Percentiles rank a stretch among this genome's conserved stretches.
Evolutionary conservation across 2,888 invertebrate species (phyloP).

Genomic region (Phortica okadai): DNA sequence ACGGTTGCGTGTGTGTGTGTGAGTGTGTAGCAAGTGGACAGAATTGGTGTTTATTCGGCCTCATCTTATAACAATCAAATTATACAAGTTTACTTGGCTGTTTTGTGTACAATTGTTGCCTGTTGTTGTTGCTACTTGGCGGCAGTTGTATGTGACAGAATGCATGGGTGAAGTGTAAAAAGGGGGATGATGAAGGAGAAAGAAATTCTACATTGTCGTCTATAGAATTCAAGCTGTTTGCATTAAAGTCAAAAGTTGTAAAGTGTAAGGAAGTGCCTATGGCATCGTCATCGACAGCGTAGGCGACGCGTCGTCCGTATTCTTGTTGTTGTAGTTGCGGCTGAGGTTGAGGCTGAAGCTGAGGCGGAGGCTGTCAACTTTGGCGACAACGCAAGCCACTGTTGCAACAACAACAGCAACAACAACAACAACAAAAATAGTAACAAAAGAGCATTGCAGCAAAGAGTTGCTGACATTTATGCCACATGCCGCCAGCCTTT

Average conservation of each 20-base stretch:
- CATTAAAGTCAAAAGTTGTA: conserved; percentile 39
- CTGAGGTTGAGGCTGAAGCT: conserved; percentile 34
- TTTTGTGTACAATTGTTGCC: conserved; percentile 41
- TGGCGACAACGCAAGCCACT: conserved; percentile 65
- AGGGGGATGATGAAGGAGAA: background rate
- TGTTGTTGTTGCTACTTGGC: background rate
- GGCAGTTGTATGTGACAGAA: background rate
- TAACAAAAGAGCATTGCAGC: conserved; percentile 37
- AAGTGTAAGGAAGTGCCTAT: conserved; percentile 49
- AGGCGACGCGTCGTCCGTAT: background rate
- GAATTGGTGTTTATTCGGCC: background rate
- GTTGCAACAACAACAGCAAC: conserved; percentile 48
- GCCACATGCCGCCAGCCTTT: conserved; percentile 65
- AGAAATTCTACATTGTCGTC: background rate
- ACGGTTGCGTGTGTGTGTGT: conserved; percentile 10
- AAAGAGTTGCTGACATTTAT: conserved; percentile 67
- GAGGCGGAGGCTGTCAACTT: conserved; percentile 43
- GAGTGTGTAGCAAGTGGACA: conserved; percentile 2
- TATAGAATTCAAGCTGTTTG: conserved; percentile 36
- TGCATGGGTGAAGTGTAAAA: background rate
- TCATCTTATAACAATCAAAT: conserved; percentile 14
- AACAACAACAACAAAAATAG: conserved; percentile 41
- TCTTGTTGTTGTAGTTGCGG: background rate
- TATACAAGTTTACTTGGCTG: background rate
- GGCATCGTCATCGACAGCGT: conserved; percentile 37